Evolutionary conservation across 2,113 vertebrate genomes (phyloP).

Genomic region (Sebastes fasciatus): DNA sequence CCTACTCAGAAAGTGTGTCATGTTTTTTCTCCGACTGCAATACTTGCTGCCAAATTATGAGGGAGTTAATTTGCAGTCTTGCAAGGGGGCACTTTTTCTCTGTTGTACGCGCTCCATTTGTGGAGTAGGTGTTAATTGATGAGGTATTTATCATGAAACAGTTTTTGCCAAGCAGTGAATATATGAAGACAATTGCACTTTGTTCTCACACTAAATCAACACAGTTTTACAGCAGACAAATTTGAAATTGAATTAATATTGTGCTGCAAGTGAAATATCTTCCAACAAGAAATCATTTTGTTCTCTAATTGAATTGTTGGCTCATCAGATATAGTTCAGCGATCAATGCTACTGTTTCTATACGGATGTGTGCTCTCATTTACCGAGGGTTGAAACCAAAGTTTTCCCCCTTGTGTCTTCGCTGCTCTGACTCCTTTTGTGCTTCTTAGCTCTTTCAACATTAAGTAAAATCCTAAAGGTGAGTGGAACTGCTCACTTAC

Average conservation of each 20-base stretch:
- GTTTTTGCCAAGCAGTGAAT: not conserved
- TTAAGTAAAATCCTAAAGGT: conserved; percentile 4
- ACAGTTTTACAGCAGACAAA: not conserved
- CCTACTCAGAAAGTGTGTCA: conserved; percentile 14
- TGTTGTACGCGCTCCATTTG: not conserved
- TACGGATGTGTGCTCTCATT: not conserved
- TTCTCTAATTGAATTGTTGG: not conserved
- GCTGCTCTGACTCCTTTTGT: not conserved
- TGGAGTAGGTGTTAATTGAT: conserved; percentile 1
- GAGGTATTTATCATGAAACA: not conserved
- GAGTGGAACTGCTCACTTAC: not conserved
- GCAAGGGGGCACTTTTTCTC: conserved; percentile 6
- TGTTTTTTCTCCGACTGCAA: not conserved
- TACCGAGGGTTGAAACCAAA: not conserved
- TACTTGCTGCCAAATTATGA: conserved; percentile 2
- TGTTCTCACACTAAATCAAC: not conserved
- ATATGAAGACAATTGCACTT: not conserved
- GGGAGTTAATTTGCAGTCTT: conserved; percentile 18
- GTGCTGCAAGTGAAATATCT: not conserved
- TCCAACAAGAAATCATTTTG: not conserved
- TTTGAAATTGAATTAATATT: not conserved
- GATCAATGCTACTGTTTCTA: not conserved
- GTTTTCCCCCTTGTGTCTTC: not conserved
- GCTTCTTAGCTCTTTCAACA: conserved; percentile 9
- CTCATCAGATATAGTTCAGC: not conserved